Conservation (phyloP, 1,140 invertebrate genomes). For the Drosophila azteca region DNA sequence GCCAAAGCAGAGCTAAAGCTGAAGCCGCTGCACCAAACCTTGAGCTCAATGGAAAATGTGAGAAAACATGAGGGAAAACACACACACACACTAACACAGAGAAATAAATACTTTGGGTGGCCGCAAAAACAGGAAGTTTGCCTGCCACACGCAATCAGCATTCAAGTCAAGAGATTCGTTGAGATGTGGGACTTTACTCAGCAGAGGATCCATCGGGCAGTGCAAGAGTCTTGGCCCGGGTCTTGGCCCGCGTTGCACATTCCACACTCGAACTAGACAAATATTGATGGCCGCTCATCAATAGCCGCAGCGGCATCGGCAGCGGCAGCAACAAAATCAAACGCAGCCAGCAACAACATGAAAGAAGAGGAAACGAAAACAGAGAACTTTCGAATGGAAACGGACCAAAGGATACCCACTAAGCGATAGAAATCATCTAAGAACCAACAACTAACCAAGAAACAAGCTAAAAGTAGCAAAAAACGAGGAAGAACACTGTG, state of each 20-base stretch:
- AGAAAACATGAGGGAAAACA: conserved; percentile 6
- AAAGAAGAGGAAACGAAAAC: conserved; percentile 30
- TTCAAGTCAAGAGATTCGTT: conserved; percentile 47
- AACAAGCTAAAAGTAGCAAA: too few relatives aligned
- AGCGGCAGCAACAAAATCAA: conserved; percentile 58
- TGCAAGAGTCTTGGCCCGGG: conserved; percentile 38
- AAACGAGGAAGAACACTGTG: too few relatives aligned
- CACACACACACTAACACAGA: too few relatives aligned
- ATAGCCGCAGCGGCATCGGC: conserved; percentile 55
- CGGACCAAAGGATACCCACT: too few relatives aligned
- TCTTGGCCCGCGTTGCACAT: conserved; percentile 64
- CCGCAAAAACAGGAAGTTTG: conserved; percentile 70
- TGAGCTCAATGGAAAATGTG: conserved; percentile 3
- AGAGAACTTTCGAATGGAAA: too few relatives aligned
- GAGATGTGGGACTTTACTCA: neutral
- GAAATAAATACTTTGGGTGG: conserved; percentile 53
- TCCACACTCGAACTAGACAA: conserved; percentile 79
- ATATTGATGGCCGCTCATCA: conserved; percentile 81
- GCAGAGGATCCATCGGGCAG: too few relatives aligned
- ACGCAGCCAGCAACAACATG: conserved; percentile 49
- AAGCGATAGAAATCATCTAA: too few relatives aligned
- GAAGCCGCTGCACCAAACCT: conserved; percentile 36
- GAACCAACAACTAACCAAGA: too few relatives aligned
- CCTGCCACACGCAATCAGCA: conserved; percentile 76
- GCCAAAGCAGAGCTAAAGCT: conserved; percentile 64